Percentiles rank a stretch among this genome's conserved stretches.
Conservation (phyloP, 2,888 invertebrate species). For the Conus canariensis region DNA sequence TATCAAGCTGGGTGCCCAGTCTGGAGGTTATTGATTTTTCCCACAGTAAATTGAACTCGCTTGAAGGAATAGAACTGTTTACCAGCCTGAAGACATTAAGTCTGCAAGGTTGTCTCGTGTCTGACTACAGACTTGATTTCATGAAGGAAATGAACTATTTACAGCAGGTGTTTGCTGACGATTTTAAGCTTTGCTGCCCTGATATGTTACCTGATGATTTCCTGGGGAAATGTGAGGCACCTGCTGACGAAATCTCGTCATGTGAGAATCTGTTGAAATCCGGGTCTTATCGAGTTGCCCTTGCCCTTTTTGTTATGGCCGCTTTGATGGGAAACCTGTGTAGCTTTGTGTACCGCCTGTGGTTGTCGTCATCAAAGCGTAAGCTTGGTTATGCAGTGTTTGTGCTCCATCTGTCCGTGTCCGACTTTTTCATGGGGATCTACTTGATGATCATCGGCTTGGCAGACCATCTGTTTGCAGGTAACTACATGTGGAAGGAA, state of each 20-base stretch:
- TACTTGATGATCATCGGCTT: slow-evolving; percentile 59
- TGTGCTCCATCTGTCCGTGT: slow-evolving; percentile 45
- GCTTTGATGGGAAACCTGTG: not conserved
- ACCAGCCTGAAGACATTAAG: not conserved
- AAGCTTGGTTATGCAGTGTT: slow-evolving; percentile 35
- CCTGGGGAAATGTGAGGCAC: not conserved
- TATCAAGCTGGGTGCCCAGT: not conserved
- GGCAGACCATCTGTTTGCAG: slow-evolving; percentile 59
- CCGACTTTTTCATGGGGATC: slow-evolving; percentile 58
- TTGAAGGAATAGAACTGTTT: not conserved
- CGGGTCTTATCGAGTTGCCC: not conserved
- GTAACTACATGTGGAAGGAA: slow-evolving; percentile 60
- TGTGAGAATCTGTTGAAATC: slow-evolving; percentile 5
- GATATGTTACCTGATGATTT: not conserved
- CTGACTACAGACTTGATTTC: not conserved
- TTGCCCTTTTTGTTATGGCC: not conserved
- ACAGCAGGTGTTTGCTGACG: not conserved
- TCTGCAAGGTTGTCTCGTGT: not conserved
- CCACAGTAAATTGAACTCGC: not conserved
- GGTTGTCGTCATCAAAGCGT: not conserved
- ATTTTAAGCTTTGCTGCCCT: slow-evolving; percentile 1
- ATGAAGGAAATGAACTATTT: not conserved
- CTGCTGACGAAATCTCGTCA: not conserved
- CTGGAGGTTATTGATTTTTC: not conserved
- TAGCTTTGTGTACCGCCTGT: not conserved